These are phyloP conservation scores for Tinea pellionella DNA, from an alignment of 2,888 invertebrate species.

Conservation along the genomic window DNA sequence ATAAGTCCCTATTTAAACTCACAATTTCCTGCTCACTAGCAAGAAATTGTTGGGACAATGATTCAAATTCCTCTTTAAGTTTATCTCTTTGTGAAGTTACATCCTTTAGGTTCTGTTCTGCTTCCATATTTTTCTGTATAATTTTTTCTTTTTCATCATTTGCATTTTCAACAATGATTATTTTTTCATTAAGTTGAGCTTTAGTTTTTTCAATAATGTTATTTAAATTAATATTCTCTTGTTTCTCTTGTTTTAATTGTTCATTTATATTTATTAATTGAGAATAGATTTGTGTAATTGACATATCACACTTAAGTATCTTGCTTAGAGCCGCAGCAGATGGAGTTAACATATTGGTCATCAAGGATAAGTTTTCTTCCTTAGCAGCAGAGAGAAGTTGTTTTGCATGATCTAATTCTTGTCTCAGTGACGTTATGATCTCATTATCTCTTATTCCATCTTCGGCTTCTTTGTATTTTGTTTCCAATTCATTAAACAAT, in stretches of 20 bases:
- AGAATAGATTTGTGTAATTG: constrained; percentile 91
- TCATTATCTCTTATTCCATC: constrained; percentile 75
- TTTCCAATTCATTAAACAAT: constrained; percentile 84
- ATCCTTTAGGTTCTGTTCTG: constrained; percentile 78
- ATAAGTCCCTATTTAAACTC: constrained; percentile 79
- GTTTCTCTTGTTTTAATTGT: constrained; percentile 78
- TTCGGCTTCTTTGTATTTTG: constrained; percentile 74
- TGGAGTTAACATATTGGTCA: constrained; percentile 79
- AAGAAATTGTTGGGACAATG: constrained; percentile 77
- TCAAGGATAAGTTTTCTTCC: constrained; percentile 69
- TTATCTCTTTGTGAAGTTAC: constrained; percentile 78
- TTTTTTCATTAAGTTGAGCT: constrained; percentile 89
- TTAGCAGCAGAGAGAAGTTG: constrained; percentile 79
- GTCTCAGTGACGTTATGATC: constrained; percentile 76
- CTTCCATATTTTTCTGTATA: constrained; percentile 76
- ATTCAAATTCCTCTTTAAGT: constrained; percentile 74
- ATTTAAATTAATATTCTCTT: constrained; percentile 84
- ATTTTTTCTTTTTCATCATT: constrained; percentile 84
- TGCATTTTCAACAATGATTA: constrained; percentile 85
- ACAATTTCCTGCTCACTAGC: constrained; percentile 81
- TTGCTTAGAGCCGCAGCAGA: constrained; percentile 90
- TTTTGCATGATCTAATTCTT: constrained; percentile 86
- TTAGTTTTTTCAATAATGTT: constrained; percentile 84
- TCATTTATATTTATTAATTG: constrained; percentile 84
- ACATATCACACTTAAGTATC: constrained; percentile 89